Evolutionary conservation across 2,113 vertebrate genomes (phyloP).

Genomic region (Nanorana parkeri): DNA sequence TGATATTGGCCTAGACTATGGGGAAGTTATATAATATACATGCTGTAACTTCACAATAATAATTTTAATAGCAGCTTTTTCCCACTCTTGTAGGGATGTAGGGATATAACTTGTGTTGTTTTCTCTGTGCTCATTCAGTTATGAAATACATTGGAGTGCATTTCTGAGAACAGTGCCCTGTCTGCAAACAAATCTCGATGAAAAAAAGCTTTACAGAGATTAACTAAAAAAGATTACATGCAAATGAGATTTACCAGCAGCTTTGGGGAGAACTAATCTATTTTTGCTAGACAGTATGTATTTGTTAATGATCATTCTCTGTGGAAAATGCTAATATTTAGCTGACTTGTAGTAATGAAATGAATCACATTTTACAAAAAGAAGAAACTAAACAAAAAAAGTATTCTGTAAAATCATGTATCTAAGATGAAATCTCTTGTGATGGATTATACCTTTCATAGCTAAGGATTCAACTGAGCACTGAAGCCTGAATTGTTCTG

Average conservation of each 20-base stretch:
- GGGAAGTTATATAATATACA: no score
- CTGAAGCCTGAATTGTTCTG: no score
- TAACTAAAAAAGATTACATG: background rate
- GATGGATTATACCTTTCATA: no score
- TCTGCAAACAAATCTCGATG: background rate
- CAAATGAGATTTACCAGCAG: constrained; percentile 1
- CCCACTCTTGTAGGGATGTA: no score
- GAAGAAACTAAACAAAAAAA: background rate
- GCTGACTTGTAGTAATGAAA: background rate
- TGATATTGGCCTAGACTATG: no score
- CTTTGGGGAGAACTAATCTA: background rate
- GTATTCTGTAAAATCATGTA: no score
- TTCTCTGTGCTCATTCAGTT: background rate
- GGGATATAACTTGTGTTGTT: no score
- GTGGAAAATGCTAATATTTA: background rate
- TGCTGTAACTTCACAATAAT: no score
- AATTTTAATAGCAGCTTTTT: no score
- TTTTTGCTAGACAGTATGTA: background rate
- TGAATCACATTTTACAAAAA: background rate
- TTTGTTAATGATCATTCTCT: background rate
- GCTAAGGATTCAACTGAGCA: no score
- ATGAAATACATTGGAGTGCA: background rate
- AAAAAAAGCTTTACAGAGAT: background rate
- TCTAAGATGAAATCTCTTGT: no score
- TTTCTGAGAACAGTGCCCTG: background rate